Conservation (phyloP, 2,113 vertebrate genomes). For the Rhinogobius similis region DNA sequence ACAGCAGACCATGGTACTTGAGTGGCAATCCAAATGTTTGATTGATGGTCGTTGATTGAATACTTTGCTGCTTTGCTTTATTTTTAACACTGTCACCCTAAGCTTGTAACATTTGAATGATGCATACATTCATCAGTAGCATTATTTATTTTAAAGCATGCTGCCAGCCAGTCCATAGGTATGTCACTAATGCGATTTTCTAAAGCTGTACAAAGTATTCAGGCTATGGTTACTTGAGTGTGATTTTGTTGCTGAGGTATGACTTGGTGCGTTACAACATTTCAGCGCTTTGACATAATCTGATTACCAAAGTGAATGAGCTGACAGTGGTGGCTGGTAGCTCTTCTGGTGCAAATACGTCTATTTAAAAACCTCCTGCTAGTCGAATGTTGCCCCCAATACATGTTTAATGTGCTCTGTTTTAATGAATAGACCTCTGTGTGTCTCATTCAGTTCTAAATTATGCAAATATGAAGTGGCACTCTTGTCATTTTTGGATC, state of each 20-base stretch:
- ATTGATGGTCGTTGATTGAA: too few species aligned
- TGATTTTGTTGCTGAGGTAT: conserved; percentile 21
- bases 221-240: conserved; percentile 24
- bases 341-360: conserved; percentile 28
- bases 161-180: not conserved
- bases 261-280: conserved; percentile 11
- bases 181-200: conserved; percentile 49
- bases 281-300: conserved; percentile 38
- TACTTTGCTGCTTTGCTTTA: too few species aligned
- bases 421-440: not conserved
- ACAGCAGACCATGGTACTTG: too few species aligned
- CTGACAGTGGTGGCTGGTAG: conserved; percentile 29
- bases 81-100: too few species aligned
- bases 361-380: conserved; percentile 36
- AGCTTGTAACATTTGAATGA: not conserved
- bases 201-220: conserved; percentile 30
- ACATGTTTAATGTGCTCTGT: conserved; percentile 44
- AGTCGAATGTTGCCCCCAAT: conserved; percentile 52
- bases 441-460: not conserved
- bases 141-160: not conserved
- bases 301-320: conserved; percentile 30
- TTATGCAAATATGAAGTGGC: not conserved
- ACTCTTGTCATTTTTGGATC: not conserved
- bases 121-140: too few species aligned
- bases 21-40: not conserved